Evolutionary conservation across 2,113 vertebrate genomes (phyloP).

Genomic region (human (Homo sapiens)): GRCh38 chr6:75791501-75792000

Average conservation of each 20-base stretch:
- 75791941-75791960: not conserved
- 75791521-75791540: not conserved
- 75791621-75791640: not conserved
- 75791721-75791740: not conserved
- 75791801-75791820: not conserved
- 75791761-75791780: too few species aligned
- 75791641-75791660: not conserved
- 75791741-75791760: too few species aligned
- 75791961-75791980: not conserved
- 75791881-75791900: not conserved
- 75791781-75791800: not conserved
- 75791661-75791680: not conserved
- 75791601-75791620: not conserved
- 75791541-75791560: not conserved
- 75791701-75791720: not conserved
- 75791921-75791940: slow-evolving; percentile 13
- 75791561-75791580: not conserved
- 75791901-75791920: not conserved
- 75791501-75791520: not conserved
- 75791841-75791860: not conserved
- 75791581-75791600: not conserved
- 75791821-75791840: not conserved
- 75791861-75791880: not conserved
- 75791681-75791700: slow-evolving; percentile 3
- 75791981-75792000: not conserved